A percentile compares a stretch with the other conserved stretches of the same genome.
phyloP scores from a whole-genome alignment of 2,797 vertebrate species.

The Pseudochirops corinnae region DNA sequence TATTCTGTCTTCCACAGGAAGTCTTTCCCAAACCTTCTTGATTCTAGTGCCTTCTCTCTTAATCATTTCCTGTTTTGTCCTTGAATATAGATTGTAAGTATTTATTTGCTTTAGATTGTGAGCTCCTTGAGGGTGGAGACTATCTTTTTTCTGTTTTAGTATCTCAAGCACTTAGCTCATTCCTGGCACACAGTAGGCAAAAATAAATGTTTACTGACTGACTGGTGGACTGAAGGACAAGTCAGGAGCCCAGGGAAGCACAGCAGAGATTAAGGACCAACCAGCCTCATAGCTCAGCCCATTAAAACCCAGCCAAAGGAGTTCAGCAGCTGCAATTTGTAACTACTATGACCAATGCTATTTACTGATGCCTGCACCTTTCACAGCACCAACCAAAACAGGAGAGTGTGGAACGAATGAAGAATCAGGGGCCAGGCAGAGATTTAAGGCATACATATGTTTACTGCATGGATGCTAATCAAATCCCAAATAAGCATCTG shows the following conservation, averaged over 20 bases:
- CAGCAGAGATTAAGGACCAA: neutral
- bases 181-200: neutral
- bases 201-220: neutral
- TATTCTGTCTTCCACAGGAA: neutral
- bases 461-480: too few relatives aligned
- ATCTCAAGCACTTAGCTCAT: neutral
- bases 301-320: neutral
- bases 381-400: too few relatives aligned
- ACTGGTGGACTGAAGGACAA: neutral
- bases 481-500: too few relatives aligned
- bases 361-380: neutral
- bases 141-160: neutral
- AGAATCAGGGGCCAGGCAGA: too few relatives aligned
- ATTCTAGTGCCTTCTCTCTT: neutral
- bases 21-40: neutral
- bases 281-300: neutral
- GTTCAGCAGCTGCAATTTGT: slow-evolving; percentile 52
- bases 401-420: too few relatives aligned
- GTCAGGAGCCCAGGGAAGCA: neutral
- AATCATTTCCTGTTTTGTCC: neutral
- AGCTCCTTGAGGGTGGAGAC: too few relatives aligned
- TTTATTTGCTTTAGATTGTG: too few relatives aligned
- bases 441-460: too few relatives aligned
- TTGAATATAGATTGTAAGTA: neutral
- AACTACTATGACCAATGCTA: slow-evolving; percentile 4